Base-by-base conservation (phyloP, 2,797 vertebrate species). In the Ceryle rudis region DNA sequence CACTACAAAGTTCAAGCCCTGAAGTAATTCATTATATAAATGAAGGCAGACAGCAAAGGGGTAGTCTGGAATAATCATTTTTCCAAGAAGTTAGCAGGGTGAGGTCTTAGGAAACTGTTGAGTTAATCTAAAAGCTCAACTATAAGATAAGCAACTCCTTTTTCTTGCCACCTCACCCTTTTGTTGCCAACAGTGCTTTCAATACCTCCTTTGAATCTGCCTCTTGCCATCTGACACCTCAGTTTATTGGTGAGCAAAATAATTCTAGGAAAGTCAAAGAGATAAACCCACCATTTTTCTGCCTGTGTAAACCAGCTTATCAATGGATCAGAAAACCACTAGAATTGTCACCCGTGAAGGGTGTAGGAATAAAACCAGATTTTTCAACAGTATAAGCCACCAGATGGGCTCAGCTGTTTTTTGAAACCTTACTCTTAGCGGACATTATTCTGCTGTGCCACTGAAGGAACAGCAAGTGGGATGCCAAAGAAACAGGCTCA, bases 391-490 rank as follows among this genome's bases (percentile, higher is more conserved):
- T 5, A 29, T 11, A 51, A 90, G 49, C 47, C 62, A 90, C 66
- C 77, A 97, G 78, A 92, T 44, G 73, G 58, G 42, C 67, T 92
- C 94, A 92, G 93, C 90, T 84, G 58, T 84, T 94, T 52, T n/a
- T 42, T 62, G 77, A 90, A 96, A 93, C 62, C 62, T 75, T 79
- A 51, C 42, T 72, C 80, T 46, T 8, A 81, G 62, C 5, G 4
- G 80, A 81, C 0, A 1, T 33, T 91, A 46, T 35, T 93, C 66
- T 89, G 54, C 62, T 86, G 54, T 35, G 70, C 78, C 3, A 5
- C 16, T 6, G 65, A 83, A 86, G 86, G 72, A 90, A 47, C 26
- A 81, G 88, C 44, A 71, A 79, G 52, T 42, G 49, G 60, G 62
- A 73, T 29, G 80, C 58, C 58, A 84, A 70, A 85, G 61, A 80